Base-by-base conservation (phyloP, 2,113 vertebrate species). In the Marmota flaviventris region DNA sequence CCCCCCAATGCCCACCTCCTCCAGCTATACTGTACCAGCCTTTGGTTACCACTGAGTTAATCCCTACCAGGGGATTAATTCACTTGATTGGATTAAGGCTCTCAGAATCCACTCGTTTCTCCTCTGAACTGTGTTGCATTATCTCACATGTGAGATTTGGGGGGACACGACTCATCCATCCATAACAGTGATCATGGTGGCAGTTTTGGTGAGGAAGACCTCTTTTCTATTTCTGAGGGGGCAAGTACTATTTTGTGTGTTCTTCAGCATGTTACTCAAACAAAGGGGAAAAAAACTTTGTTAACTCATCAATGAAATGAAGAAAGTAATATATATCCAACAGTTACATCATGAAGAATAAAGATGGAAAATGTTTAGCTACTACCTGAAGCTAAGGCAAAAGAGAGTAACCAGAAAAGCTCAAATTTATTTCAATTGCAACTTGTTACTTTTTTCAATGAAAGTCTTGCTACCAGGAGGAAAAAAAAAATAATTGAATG, bases 121-220 rank as follows among this genome's bases (percentile, higher is more conserved):
- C 56, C 56, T 58, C 56, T 58, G 56, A 22, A 24, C 20, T 58
- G 20, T 58, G 20, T 58, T 58, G 56, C 20, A 58, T 22, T 24
- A 1, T 58, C 56, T 58, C 20, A 58, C 20, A 58, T 22, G 20
- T 58, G 56, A 58, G 56, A 1, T 58, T 24, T 58, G 22, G 56
- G 18, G 20, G 2, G 56, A 24, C 7, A 58, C 20, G 6, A 20
- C 20, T 20, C 20, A 58, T 58, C 18, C 20, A 24, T 22, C 20
- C 56, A 58, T 58, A 24, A 58, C 20, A 22, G 20, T 24, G 56
- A 12, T 32, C 5, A 70, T 12, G 76, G 72, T 51, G 29, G 32
- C 2, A 78, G 29, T 6, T 42, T 18, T 85, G 12, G 18, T 34
- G 16, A 53, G 34, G 82, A 45, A 0, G 0, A 22, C 6, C 1